Evolutionary conservation across 2,113 vertebrate genomes (phyloP).

Genomic region (Rhabdomys dilectus): DNA sequence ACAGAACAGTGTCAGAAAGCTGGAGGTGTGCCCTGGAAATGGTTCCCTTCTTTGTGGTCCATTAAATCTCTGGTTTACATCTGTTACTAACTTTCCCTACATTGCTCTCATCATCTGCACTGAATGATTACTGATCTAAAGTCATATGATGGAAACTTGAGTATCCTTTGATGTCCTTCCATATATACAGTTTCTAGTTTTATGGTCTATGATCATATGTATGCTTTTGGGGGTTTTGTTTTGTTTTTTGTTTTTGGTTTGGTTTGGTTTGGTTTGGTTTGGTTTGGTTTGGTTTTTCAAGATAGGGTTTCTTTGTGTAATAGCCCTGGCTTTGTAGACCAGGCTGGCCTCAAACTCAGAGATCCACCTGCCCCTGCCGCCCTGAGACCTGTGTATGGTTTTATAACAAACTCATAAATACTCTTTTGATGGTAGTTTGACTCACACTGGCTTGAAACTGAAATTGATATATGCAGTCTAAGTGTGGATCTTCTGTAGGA

Average conservation of each 20-base stretch:
- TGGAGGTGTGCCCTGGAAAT: background rate
- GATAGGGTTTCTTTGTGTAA: background rate
- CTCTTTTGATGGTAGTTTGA: background rate
- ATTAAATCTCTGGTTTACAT: background rate
- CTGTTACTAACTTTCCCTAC: background rate
- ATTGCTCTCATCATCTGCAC: background rate
- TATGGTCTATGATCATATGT: constrained; percentile 3
- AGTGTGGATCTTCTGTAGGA: background rate
- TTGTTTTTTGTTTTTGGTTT: background rate
- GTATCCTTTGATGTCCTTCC: too few species aligned
- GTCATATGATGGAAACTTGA: constrained; percentile 39
- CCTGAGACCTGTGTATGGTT: background rate
- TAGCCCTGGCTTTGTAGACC: background rate
- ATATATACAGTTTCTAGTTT: constrained; percentile 20
- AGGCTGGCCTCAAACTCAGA: background rate
- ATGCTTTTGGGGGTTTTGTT: background rate
- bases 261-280: background rate
- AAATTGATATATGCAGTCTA: background rate
- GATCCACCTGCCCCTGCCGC: background rate
- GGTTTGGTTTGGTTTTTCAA: background rate
- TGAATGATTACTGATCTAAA: constrained; percentile 14
- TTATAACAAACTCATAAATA: constrained; percentile 26
- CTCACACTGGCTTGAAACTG: background rate
- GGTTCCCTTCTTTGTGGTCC: background rate
- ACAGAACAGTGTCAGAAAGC: background rate